Conservation (phyloP, 2,797 vertebrate genomes). For the Vireo griseus region DNA sequence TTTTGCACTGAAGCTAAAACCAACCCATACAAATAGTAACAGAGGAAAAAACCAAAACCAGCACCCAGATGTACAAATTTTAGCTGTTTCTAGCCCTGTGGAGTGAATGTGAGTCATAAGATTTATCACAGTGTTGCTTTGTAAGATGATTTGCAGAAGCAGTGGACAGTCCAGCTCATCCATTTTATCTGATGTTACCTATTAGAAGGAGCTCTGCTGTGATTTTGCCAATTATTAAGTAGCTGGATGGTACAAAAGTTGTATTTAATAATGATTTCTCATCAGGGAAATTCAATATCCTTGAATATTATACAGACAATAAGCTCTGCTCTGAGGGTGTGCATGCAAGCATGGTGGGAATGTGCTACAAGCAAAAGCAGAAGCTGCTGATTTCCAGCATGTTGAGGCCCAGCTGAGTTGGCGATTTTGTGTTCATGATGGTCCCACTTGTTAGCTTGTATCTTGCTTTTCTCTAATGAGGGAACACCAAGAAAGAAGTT, state of each 20-base stretch:
- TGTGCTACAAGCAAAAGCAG: not conserved
- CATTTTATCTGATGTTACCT: not conserved
- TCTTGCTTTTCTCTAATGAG: not conserved
- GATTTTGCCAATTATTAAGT: not conserved
- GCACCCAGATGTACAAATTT: not conserved
- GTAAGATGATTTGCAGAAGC: not conserved
- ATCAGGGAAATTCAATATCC: not conserved
- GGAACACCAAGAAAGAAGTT: not conserved
- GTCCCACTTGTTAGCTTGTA: not conserved
- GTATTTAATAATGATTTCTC: not conserved
- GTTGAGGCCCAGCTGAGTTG: rapidly evolving
- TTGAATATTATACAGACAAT: not conserved
- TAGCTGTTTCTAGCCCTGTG: not conserved
- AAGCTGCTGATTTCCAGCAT: not conserved
- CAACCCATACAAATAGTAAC: not conserved
- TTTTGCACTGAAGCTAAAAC: not conserved
- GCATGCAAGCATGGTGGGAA: not conserved
- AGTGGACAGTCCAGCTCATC: not conserved
- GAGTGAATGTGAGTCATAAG: not conserved
- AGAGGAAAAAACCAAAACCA: not conserved
- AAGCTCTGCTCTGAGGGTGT: not conserved
- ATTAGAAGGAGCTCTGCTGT: not conserved
- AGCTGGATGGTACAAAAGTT: not conserved
- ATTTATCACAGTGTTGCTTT: not conserved
- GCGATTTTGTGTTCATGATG: not conserved